Evolutionary conservation across 1,140 invertebrate species (phyloP).

Genomic region (Drosophila erecta): DNA sequence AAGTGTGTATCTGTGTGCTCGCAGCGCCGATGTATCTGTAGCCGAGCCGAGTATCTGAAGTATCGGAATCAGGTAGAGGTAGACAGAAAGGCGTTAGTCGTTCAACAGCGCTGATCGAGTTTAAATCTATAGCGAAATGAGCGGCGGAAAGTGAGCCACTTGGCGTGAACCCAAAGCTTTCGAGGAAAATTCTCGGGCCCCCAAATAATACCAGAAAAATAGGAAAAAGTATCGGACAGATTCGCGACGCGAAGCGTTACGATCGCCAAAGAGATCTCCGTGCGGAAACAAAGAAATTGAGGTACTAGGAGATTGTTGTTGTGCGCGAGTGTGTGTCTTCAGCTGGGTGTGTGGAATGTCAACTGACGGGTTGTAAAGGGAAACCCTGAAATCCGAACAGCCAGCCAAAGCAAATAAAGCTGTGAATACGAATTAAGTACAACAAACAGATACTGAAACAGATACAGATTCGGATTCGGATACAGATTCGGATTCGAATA

Average conservation of each 20-base stretch:
- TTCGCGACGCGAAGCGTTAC: slow-evolving; percentile 3
- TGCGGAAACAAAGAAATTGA: slow-evolving; percentile 56
- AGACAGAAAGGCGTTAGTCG: slow-evolving; percentile 85
- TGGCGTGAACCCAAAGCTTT: slow-evolving; percentile 32
- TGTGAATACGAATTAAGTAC: slow-evolving; percentile 54
- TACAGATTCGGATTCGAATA: slow-evolving; percentile 13
- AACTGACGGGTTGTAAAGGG: slow-evolving; percentile 80
- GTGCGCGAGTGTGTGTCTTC: slow-evolving; percentile 47
- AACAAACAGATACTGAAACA: slow-evolving; percentile 44
- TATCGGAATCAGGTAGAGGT: slow-evolving; percentile 84
- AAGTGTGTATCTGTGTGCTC: slow-evolving; percentile 24
- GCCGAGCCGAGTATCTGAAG: slow-evolving; percentile 51
- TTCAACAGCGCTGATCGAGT: slow-evolving; percentile 84
- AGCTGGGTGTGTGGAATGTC: slow-evolving; percentile 69
- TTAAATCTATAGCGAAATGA: slow-evolving; percentile 71
- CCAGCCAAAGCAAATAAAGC: slow-evolving; percentile 48
- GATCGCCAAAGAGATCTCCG: slow-evolving; percentile 17
- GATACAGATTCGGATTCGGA: background rate
- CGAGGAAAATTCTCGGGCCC: slow-evolving; percentile 26
- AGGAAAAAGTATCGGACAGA: slow-evolving; percentile 8
- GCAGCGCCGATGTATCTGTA: slow-evolving; percentile 1
- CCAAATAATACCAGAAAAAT: slow-evolving; percentile 1
- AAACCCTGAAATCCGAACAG: slow-evolving; percentile 74
- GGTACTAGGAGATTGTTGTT: slow-evolving; percentile 23
- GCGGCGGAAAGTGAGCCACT: slow-evolving; percentile 52